Conservation (phyloP, 2,888 invertebrate species). For the Euphydryas editha region DNA sequence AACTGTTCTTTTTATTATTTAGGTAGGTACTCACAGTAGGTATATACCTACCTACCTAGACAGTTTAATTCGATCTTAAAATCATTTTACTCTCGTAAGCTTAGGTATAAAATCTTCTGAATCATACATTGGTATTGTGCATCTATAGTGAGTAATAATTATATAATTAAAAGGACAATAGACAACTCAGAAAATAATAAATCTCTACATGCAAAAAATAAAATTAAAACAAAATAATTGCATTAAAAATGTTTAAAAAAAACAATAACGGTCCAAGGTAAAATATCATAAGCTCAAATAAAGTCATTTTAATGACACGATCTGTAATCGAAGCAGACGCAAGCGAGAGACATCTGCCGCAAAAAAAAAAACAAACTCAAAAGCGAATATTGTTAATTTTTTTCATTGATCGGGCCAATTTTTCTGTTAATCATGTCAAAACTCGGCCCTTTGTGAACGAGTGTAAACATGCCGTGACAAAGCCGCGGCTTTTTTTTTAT, state of each 20-base stretch:
- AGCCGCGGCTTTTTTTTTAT: slow-evolving; percentile 49
- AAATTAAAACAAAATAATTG: neutral
- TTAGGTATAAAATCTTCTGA: too few species aligned
- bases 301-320: slow-evolving; percentile 72
- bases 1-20: too few species aligned
- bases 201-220: neutral
- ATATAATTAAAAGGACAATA: too few species aligned
- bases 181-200: neutral
- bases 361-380: slow-evolving; percentile 64
- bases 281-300: slow-evolving; percentile 71
- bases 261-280: slow-evolving; percentile 45
- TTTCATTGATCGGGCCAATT: slow-evolving; percentile 64
- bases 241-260: slow-evolving; percentile 5
- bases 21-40: too few species aligned
- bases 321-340: slow-evolving; percentile 73
- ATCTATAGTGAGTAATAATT: too few species aligned
- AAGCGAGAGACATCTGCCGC: slow-evolving; percentile 69
- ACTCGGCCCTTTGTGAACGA: slow-evolving; percentile 63
- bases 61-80: too few species aligned
- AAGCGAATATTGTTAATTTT: slow-evolving; percentile 62
- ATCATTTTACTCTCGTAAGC: too few species aligned
- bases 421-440: slow-evolving; percentile 79
- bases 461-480: slow-evolving; percentile 71
- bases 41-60: too few species aligned
- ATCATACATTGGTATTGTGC: too few species aligned